Conservation (phyloP, 2,888 invertebrate genomes). For the Oeneis ivallda region DNA sequence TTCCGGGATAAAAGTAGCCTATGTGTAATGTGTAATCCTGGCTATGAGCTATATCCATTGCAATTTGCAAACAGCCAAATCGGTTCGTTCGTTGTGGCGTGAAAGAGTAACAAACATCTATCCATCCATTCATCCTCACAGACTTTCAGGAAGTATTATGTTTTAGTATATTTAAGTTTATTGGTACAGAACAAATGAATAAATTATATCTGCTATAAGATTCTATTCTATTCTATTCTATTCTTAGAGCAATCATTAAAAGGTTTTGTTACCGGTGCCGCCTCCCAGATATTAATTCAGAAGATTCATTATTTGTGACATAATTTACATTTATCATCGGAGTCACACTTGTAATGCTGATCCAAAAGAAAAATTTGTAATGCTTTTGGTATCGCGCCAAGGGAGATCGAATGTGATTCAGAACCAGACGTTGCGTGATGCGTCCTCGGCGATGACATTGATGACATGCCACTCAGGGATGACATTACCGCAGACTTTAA, state of each 20-base stretch:
- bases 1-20: too few relatives aligned
- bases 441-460: neutral
- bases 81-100: too few relatives aligned
- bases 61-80: too few relatives aligned
- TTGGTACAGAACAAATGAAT: too few relatives aligned
- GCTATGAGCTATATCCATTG: too few relatives aligned
- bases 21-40: too few relatives aligned
- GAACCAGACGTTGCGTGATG: neutral
- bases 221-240: too few relatives aligned
- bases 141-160: too few relatives aligned
- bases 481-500: neutral
- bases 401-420: neutral
- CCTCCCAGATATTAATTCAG: neutral
- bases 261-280: neutral
- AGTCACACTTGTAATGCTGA: neutral
- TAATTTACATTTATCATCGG: neutral
- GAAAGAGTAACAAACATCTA: too few relatives aligned
- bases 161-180: too few relatives aligned
- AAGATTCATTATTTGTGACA: neutral
- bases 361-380: slow-evolving; percentile 10
- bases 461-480: neutral
- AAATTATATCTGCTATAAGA: too few relatives aligned
- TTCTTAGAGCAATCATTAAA: neutral
- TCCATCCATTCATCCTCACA: too few relatives aligned
- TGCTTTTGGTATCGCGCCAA: slow-evolving; percentile 22